Conservation (phyloP, 2,888 invertebrate genomes). For the Zygogramma bicolorata region DNA sequence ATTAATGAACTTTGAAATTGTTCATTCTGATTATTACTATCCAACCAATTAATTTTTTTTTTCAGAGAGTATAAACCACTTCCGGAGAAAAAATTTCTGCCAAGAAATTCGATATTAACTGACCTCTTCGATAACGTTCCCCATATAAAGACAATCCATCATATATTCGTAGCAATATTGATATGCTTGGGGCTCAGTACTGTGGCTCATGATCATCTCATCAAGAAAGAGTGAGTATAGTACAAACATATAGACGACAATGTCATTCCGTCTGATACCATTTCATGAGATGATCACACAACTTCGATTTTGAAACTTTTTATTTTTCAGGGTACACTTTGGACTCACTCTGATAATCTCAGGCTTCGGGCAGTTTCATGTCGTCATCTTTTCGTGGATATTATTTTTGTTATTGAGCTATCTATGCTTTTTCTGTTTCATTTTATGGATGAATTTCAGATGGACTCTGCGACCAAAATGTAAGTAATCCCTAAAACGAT, state of each 20-base stretch:
- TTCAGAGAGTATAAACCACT: slow-evolving; percentile 51
- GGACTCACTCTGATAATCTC: slow-evolving; percentile 72
- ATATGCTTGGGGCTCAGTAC: slow-evolving; percentile 80
- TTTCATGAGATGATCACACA: not conserved
- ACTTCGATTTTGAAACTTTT: not conserved
- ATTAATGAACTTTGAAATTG: too few species aligned
- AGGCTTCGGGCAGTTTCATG: slow-evolving; percentile 73
- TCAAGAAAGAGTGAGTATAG: slow-evolving; percentile 78
- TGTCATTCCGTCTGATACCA: too few species aligned
- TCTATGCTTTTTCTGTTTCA: slow-evolving; percentile 65
- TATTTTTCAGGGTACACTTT: slow-evolving; percentile 67
- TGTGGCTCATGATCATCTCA: slow-evolving; percentile 78
- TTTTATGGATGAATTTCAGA: slow-evolving; percentile 67
- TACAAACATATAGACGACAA: not conserved
- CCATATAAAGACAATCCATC: slow-evolving; percentile 87
- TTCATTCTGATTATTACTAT: not conserved
- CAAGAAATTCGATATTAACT: slow-evolving; percentile 84
- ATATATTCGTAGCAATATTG: slow-evolving; percentile 85
- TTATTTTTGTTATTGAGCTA: slow-evolving; percentile 67
- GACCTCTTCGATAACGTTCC: slow-evolving; percentile 78
- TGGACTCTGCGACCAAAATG: slow-evolving; percentile 59
- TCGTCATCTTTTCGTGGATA: slow-evolving; percentile 71
- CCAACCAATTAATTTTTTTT: not conserved
- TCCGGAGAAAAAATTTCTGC: slow-evolving; percentile 76
- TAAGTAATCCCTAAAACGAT: too few species aligned